These are phyloP conservation scores for Neodon shergylaensis DNA, from an alignment of 2,113 vertebrate species.

Conservation along the genomic window DNA sequence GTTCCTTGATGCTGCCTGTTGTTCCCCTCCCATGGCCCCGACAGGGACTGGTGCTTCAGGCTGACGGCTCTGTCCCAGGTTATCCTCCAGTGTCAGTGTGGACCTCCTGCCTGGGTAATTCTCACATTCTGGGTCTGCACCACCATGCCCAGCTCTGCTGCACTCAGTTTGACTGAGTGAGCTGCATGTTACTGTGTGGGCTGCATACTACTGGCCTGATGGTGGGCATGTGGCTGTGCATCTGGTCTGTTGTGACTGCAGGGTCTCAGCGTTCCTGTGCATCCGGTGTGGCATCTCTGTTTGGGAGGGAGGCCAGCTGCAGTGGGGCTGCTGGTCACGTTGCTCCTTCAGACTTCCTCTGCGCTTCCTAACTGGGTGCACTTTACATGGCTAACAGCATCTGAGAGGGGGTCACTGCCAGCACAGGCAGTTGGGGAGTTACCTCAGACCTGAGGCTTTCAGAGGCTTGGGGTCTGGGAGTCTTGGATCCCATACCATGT, in stretches of 20 bases:
- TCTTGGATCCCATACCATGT: neutral
- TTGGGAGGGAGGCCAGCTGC: neutral
- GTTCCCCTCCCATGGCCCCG: neutral
- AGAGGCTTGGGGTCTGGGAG: neutral
- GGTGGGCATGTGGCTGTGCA: neutral
- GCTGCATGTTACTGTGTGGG: no score
- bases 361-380: neutral
- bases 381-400: neutral
- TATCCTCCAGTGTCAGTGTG: neutral
- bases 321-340: neutral
- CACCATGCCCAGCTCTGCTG: neutral
- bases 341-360: neutral
- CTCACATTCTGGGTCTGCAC: neutral
- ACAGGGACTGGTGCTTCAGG: neutral
- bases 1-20: neutral
- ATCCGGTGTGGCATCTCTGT: neutral
- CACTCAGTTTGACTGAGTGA: neutral
- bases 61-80: neutral
- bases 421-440: neutral
- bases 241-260: neutral
- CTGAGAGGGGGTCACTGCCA: neutral
- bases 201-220: no score
- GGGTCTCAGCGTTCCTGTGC: neutral
- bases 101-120: neutral
- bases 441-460: neutral